These are phyloP conservation scores for Scolopax mira DNA, from an alignment of 2,113 vertebrate species.

Conservation along the genomic window DNA sequence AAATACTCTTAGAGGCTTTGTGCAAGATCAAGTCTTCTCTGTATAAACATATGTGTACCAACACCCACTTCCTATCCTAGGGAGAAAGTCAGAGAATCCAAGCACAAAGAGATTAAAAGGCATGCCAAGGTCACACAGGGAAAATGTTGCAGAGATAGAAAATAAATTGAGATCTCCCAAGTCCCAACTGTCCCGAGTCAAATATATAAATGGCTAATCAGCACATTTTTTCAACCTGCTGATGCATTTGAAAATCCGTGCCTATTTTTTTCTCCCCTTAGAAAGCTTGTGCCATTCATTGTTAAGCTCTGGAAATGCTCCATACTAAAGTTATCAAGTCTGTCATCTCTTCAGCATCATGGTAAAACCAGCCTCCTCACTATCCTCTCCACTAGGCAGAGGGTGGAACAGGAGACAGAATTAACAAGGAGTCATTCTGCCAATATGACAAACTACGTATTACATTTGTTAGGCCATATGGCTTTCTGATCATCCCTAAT, in stretches of 20 bases:
- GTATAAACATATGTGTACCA: not conserved
- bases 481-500: conserved; percentile 51
- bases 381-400: conserved; percentile 16
- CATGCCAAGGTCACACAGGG: not conserved
- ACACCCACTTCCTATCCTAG: not conserved
- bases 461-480: conserved; percentile 54
- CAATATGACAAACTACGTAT: not conserved
- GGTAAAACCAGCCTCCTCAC: conserved; percentile 35
- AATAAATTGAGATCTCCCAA: not conserved
- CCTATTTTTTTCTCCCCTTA: conserved; percentile 42
- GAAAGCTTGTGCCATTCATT: conserved; percentile 54
- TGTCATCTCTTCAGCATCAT: conserved; percentile 35
- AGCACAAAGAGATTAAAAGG: not conserved
- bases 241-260: conserved; percentile 54
- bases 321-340: conserved; percentile 44
- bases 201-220: conserved; percentile 54
- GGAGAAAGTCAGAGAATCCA: not conserved
- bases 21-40: not conserved
- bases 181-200: not conserved
- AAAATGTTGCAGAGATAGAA: not conserved
- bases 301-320: conserved; percentile 50
- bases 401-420: conserved; percentile 12
- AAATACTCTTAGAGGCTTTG: not conserved
- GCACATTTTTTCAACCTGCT: conserved; percentile 39
- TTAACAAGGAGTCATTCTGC: conserved; percentile 34